phyloP scores from a whole-genome alignment of 2,888 invertebrate genomes.

The Drymonia ruficornis region DNA sequence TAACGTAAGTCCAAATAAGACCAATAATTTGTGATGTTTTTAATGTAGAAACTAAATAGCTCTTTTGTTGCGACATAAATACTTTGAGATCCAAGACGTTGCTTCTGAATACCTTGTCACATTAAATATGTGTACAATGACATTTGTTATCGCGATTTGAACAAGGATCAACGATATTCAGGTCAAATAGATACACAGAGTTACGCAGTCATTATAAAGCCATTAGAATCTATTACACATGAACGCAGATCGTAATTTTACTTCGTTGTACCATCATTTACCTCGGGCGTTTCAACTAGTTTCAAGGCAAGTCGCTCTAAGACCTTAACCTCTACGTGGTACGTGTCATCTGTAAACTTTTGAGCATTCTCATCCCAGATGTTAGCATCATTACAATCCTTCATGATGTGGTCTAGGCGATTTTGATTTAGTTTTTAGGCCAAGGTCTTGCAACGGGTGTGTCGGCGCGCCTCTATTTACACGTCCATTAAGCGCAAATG shows the following conservation, averaged over 20 bases:
- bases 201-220: slow-evolving; percentile 22
- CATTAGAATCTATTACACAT: slow-evolving; percentile 17
- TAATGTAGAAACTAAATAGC: no score
- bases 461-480: slow-evolving; percentile 71
- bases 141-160: slow-evolving; percentile 27
- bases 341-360: slow-evolving; percentile 10
- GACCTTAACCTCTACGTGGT: slow-evolving; percentile 21
- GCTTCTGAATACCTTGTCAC: background rate
- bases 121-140: background rate
- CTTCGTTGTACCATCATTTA: background rate
- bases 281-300: background rate
- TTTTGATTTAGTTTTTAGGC: slow-evolving; percentile 51
- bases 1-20: no score
- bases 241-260: slow-evolving; percentile 1
- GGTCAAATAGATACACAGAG: slow-evolving; percentile 33
- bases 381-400: slow-evolving; percentile 26
- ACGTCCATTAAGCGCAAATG: slow-evolving; percentile 68
- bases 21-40: no score
- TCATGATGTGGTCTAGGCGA: slow-evolving; percentile 34
- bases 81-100: background rate
- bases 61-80: background rate
- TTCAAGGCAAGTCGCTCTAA: background rate
- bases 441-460: slow-evolving; percentile 64
- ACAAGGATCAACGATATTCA: slow-evolving; percentile 30
- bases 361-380: slow-evolving; percentile 23